Evolutionary conservation across 2,888 invertebrate species (phyloP), one percentile per base, ranked within the genome.

Genomic region (Parnassius mnemosyne): DNA sequence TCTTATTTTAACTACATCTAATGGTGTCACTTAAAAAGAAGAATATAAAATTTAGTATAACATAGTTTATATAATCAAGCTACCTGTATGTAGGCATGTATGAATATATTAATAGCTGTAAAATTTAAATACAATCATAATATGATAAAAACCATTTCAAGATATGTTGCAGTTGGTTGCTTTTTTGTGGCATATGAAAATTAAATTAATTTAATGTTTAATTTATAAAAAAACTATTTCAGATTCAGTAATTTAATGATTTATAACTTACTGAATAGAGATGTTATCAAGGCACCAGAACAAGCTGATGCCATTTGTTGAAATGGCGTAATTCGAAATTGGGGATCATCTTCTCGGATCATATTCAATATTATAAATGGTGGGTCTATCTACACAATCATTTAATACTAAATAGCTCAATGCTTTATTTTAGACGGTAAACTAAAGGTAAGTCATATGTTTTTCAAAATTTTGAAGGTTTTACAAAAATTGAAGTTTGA

Each of bases 1-100:
- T 56, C 99, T 94, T 67, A 99, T 98, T 93, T 99, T 99, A 0
- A 99, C 97, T n/a, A 99, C 99, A 92, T 99, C 99, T 70, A 99
- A 89, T 0, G 99, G 99, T 0, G 99, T 99, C 91, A 99, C 98
- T 98, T 84, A 46, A 92, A 93, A 72, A 66, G 12, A 11, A 11
- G 58, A 57, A 61, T 16, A 57, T 46, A 13, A 49, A 12, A 53
- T 46, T 5, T 20, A 46, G 34, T 7, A 7, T 34, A 46, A 46
- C 46, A 46, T 46, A 11, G 7, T 12, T 7, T 2, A 12, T 12
- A 11, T 3, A 46, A 46, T 34, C 7, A 34, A 34, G 34, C 34
- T 34, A 34, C 34, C 5, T 34, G 34, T 34, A 34, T 34, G 34
- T 7, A 34, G 1, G 5, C 34, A 34, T 34, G 34, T 34, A 7